These are phyloP conservation scores for Cardiocondyla obscurior DNA, from an alignment of 1,140 invertebrate genomes.

Conservation along the genomic window DNA sequence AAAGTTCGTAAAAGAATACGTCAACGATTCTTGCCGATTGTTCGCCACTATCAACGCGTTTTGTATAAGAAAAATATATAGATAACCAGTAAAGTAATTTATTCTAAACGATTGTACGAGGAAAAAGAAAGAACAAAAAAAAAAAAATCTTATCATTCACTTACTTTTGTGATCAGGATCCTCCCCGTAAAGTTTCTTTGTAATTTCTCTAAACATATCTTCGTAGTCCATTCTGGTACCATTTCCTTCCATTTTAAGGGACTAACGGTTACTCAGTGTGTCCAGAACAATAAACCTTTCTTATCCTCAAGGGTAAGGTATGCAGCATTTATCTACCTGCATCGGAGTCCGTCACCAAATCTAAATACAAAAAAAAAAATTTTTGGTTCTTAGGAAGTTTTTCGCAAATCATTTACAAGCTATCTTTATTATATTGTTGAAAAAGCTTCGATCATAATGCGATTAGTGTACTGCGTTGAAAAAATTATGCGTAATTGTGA, in stretches of 20 bases:
- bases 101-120: neutral
- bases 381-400: neutral
- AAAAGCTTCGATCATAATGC: neutral
- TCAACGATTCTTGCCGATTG: neutral
- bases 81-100: neutral
- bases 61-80: neutral
- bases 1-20: neutral
- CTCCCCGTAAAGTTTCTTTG: slow-evolving; percentile 94
- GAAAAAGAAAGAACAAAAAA: too few species aligned
- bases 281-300: slow-evolving; percentile 43
- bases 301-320: slow-evolving; percentile 12
- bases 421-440: neutral
- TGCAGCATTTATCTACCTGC: slow-evolving; percentile 71
- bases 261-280: slow-evolving; percentile 3
- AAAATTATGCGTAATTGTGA: neutral
- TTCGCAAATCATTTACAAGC: neutral
- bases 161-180: slow-evolving; percentile 85
- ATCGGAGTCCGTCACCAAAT: slow-evolving; percentile 33
- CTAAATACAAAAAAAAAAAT: neutral
- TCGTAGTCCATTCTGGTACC: slow-evolving; percentile 86
- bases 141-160: slow-evolving; percentile 49
- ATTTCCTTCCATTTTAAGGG: slow-evolving; percentile 80
- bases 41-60: neutral
- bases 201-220: slow-evolving; percentile 94
- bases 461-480: neutral